A percentile compares a stretch with the other conserved stretches of the same genome.
Conservation (phyloP, 2,888 invertebrate genomes). For the Rhodophaea formosa region DNA sequence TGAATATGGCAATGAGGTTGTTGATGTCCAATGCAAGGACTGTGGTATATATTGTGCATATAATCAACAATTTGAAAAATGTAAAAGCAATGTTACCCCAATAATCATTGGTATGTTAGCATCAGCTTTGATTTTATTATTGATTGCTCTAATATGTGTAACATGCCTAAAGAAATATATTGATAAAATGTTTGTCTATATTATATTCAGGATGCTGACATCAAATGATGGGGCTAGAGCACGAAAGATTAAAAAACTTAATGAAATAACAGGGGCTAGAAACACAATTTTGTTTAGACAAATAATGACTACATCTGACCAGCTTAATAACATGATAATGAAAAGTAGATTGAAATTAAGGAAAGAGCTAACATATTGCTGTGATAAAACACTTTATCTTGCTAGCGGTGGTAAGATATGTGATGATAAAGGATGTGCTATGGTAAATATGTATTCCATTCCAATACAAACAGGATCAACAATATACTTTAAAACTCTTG, state of each 20-base stretch:
- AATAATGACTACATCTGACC: not conserved
- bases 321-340: not conserved
- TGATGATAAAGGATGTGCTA: not conserved
- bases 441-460: not conserved
- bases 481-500: constrained; percentile 10
- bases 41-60: too few relatives aligned
- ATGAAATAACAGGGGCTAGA: not conserved
- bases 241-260: not conserved
- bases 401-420: constrained; percentile 1
- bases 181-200: too few relatives aligned
- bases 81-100: too few relatives aligned
- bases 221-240: not conserved
- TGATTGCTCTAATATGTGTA: too few relatives aligned
- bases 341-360: not conserved
- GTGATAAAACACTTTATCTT: not conserved
- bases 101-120: too few relatives aligned
- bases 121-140: too few relatives aligned
- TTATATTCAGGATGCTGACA: too few relatives aligned
- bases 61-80: too few relatives aligned
- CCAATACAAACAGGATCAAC: constrained; percentile 15
- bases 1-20: too few relatives aligned
- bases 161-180: too few relatives aligned
- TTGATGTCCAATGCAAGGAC: too few relatives aligned
- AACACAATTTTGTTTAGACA: not conserved
- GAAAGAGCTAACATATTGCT: not conserved